phyloP scores from a whole-genome alignment of 1,140 invertebrate species.

The Drosophila rhopaloa region DNA sequence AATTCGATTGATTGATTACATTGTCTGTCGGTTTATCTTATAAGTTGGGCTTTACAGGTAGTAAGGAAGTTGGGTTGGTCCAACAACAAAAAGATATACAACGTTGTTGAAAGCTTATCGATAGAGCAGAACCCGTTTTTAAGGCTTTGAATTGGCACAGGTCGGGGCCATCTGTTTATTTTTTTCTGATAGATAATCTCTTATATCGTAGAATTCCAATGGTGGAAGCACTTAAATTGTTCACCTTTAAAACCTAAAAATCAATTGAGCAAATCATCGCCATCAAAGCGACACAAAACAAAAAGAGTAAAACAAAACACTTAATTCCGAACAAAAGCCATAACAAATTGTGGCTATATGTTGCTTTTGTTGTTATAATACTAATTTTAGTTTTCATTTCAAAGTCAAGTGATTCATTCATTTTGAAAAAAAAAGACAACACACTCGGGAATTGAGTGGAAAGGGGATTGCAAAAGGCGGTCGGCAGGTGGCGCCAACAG shows the following conservation, averaged over 20 bases:
- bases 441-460: slow-evolving; percentile 20
- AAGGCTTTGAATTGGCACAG: slow-evolving; percentile 27
- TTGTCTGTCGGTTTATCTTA: slow-evolving; percentile 36
- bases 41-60: slow-evolving; percentile 30
- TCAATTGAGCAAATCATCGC: slow-evolving; percentile 16
- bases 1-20: slow-evolving; percentile 38
- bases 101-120: neutral
- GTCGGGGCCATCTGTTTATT: slow-evolving; percentile 18
- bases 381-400: slow-evolving; percentile 82
- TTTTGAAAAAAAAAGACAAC: slow-evolving; percentile 21
- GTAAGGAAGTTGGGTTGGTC: slow-evolving; percentile 24
- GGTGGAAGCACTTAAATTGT: neutral
- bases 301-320: slow-evolving; percentile 47
- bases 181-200: slow-evolving; percentile 9
- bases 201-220: neutral
- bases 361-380: slow-evolving; percentile 45
- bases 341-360: slow-evolving; percentile 29
- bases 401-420: slow-evolving; percentile 78
- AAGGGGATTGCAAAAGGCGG: slow-evolving; percentile 18
- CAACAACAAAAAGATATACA: neutral
- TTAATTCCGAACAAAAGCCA: slow-evolving; percentile 26
- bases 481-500: slow-evolving; percentile 21
- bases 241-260: slow-evolving; percentile 12
- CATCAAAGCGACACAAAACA: slow-evolving; percentile 11
- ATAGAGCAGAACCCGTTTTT: slow-evolving; percentile 16